Conservation (phyloP, 2,797 vertebrate species). For the Melanotaenia trifasciata region DNA sequence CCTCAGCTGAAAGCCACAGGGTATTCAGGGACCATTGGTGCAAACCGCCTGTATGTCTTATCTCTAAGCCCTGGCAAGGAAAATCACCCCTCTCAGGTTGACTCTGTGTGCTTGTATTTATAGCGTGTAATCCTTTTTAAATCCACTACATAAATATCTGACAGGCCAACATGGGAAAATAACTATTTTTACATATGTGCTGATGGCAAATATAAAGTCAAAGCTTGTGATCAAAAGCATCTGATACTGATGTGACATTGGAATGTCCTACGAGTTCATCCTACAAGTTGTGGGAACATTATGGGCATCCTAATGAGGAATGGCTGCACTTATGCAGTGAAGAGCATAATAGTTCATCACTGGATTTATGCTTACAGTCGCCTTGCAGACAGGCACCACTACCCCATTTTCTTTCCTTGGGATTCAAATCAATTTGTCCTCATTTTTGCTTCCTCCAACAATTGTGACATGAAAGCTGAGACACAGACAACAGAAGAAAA, state of each 20-base stretch:
- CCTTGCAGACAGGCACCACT: constrained; percentile 21
- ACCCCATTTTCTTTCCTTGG: constrained; percentile 45
- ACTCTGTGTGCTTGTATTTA: constrained; percentile 54
- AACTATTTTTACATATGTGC: constrained; percentile 9
- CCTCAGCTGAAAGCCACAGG: constrained; percentile 55
- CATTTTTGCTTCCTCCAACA: constrained; percentile 71
- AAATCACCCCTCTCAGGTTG: constrained; percentile 39
- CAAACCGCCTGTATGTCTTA: constrained; percentile 29
- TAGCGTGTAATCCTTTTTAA: constrained; percentile 25
- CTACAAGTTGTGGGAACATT: constrained; percentile 29
- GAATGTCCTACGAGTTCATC: constrained; percentile 48
- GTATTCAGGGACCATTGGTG: constrained; percentile 47
- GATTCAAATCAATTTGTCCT: constrained; percentile 83
- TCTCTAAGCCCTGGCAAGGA: constrained; percentile 33
- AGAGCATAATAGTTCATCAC: constrained; percentile 58
- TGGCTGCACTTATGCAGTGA: constrained; percentile 51
- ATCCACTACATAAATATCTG: constrained; percentile 24
- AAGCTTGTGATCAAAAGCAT: constrained; percentile 15
- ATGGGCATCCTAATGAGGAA: constrained; percentile 62
- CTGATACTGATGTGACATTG: constrained; percentile 49
- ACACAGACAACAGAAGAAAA: constrained; percentile 52
- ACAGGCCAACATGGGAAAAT: constrained; percentile 14
- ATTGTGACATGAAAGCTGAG: constrained; percentile 52
- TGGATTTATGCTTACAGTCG: constrained; percentile 69
- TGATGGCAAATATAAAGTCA: constrained; percentile 23